phyloP scores from a whole-genome alignment of 2,113 vertebrate genomes.

The Syrrhaptes paradoxus region DNA sequence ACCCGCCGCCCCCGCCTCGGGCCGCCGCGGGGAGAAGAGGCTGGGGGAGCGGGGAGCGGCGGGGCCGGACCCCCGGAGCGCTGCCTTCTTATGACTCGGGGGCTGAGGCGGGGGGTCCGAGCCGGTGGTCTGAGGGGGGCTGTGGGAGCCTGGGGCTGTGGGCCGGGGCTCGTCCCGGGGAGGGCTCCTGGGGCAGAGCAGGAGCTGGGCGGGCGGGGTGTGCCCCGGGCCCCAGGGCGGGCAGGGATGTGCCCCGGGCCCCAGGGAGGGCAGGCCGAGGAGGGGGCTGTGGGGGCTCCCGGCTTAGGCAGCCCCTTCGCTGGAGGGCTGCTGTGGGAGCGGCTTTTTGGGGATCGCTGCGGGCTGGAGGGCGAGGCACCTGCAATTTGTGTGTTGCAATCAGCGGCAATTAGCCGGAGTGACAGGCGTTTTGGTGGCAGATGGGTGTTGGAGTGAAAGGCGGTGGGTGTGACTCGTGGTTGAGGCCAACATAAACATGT shows the following conservation, averaged over 20 bases:
- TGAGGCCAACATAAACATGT: background rate
- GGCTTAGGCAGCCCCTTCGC: background rate
- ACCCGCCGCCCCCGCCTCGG: background rate
- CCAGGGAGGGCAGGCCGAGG: background rate
- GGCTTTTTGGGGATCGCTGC: rapidly evolving
- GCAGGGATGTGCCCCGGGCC: background rate
- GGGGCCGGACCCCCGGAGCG: background rate
- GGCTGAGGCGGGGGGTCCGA: too few species aligned
- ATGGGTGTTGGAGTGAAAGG: background rate
- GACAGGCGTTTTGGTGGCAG: background rate
- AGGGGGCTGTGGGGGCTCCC: background rate
- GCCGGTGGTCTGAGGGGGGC: background rate
- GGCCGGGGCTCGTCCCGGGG: background rate
- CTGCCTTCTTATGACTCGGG: background rate
- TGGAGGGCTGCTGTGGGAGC: background rate
- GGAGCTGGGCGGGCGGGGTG: background rate
- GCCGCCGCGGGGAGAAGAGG: background rate
- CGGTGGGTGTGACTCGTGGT: background rate
- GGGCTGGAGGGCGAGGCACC: background rate
- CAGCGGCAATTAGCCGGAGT: background rate
- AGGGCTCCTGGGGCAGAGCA: background rate
- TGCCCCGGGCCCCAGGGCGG: rapidly evolving
- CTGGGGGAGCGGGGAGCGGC: background rate
- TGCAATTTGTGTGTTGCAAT: background rate
- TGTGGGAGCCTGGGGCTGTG: background rate